These are phyloP conservation scores for cattle (Bos taurus) DNA, from an alignment of 2,113 vertebrate species.

Conservation along the genomic window DNA sequence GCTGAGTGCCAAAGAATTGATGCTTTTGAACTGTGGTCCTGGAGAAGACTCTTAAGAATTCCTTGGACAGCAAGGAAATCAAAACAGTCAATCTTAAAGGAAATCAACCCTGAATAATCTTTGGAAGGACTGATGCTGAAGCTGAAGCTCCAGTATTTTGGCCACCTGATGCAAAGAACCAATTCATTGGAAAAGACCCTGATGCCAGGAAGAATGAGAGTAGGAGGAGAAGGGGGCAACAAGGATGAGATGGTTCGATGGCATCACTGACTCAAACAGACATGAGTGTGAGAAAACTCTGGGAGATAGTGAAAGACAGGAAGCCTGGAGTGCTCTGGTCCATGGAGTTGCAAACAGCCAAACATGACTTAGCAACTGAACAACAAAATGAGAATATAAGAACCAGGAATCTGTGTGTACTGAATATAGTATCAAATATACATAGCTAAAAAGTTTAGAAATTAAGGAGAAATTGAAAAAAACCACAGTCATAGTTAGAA, in stretches of 20 bases:
- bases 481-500: neutral
- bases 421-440: neutral
- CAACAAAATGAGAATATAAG: neutral
- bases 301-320: neutral
- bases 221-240: neutral
- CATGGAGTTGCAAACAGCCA: neutral
- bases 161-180: neutral
- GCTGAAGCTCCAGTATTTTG: neutral
- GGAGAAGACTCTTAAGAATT: neutral
- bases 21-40: neutral
- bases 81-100: neutral
- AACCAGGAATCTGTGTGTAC: neutral
- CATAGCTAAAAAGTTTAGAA: neutral
- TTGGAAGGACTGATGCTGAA: neutral
- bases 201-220: neutral
- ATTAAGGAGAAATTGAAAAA: constrained; percentile 28
- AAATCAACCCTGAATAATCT: neutral
- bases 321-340: neutral
- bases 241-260: neutral
- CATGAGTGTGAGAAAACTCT: neutral
- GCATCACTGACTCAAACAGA: neutral
- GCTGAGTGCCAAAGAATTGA: neutral
- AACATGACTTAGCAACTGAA: neutral
- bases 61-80: neutral
- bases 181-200: neutral